Percentiles rank a stretch among this genome's conserved stretches.
Evolutionary conservation across 2,797 vertebrate species (phyloP).

Genomic region (Scleropages formosus): DNA sequence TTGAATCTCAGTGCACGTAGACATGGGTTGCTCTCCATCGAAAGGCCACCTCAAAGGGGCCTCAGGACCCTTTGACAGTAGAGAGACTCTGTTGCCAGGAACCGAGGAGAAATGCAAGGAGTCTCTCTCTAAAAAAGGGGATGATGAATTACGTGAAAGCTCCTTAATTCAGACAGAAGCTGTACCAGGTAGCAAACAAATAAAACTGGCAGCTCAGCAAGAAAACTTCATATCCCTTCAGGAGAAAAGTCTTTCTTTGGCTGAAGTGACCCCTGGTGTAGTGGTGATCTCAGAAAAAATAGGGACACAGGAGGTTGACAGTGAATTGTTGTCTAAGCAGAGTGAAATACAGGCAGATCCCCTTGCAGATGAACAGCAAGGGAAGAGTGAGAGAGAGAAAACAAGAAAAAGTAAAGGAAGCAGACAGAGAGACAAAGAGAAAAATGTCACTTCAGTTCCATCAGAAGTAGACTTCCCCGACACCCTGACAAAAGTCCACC

Average conservation of each 20-base stretch:
- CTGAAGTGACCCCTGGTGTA: slow-evolving; percentile 29
- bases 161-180: slow-evolving; percentile 12
- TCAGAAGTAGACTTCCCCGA: slow-evolving; percentile 79
- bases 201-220: slow-evolving; percentile 34
- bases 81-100: slow-evolving; percentile 39
- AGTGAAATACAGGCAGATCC: slow-evolving; percentile 36
- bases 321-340: slow-evolving; percentile 34
- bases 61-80: slow-evolving; percentile 46
- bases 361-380: slow-evolving; percentile 41
- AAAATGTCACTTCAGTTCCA: slow-evolving; percentile 43
- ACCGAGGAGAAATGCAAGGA: slow-evolving; percentile 15
- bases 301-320: slow-evolving; percentile 36
- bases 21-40: slow-evolving; percentile 91
- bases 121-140: slow-evolving; percentile 49
- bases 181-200: not conserved
- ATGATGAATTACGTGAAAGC: slow-evolving; percentile 44
- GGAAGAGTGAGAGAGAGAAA: slow-evolving; percentile 49
- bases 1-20: slow-evolving; percentile 23
- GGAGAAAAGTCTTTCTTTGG: slow-evolving; percentile 17
- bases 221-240: slow-evolving; percentile 5
- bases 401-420: slow-evolving; percentile 48
- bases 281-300: slow-evolving; percentile 9
- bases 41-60: slow-evolving; percentile 66
- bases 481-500: slow-evolving; percentile 78
- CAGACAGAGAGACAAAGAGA: slow-evolving; percentile 55